Evolutionary conservation across 2,888 invertebrate species (phyloP), one percentile per base, ranked within the genome.

Genomic region (Heliconius ethilla): DNA sequence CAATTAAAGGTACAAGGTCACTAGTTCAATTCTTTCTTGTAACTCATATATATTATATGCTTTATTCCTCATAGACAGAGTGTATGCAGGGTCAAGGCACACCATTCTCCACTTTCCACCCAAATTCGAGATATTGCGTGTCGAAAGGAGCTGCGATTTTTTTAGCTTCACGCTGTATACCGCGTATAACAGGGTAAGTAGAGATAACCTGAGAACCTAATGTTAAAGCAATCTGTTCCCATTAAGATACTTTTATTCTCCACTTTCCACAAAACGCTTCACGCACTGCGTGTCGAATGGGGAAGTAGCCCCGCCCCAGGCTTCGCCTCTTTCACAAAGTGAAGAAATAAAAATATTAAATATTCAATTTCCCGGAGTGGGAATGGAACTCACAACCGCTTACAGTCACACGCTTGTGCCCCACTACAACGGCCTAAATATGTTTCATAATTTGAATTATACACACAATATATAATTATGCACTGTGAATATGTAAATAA

Each of bases 1-100:
- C 33, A 66, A 66, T 33, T 66, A 33, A 22, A 66, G 22, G 22
- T 22, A 66, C 66, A 66, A 33, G 66, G 66, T 66, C 66, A 66
- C 18, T 33, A 22, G 66, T 22, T 66, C 22, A 22, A 59, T 59
- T 59, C 9, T 22, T 22, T 22, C 33, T 33, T 22, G 9, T 11
- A 10, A 59, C n/a, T 11, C 18, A 51, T 18, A 5, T 15, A 15
- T 51, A 2, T n/a, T 59, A 22, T n/a, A 59, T 2, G 10, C n/a
- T 10, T 59, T n/a, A 59, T 51, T 18, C 18, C 0, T 51, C 9
- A 51, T 7, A 18, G 7, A 22, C 18, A 18, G 51, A 51, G 7
- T 0, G 18, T 51, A 51, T 18, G 6, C 3, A 51, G 51, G 5
- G 51, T 1, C 18, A 18, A 18, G 51, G 51, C 51, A 51, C 6